These are phyloP conservation scores for Orthonychiurus folsomi DNA, from an alignment of 2,888 invertebrate genomes.

Conservation along the genomic window DNA sequence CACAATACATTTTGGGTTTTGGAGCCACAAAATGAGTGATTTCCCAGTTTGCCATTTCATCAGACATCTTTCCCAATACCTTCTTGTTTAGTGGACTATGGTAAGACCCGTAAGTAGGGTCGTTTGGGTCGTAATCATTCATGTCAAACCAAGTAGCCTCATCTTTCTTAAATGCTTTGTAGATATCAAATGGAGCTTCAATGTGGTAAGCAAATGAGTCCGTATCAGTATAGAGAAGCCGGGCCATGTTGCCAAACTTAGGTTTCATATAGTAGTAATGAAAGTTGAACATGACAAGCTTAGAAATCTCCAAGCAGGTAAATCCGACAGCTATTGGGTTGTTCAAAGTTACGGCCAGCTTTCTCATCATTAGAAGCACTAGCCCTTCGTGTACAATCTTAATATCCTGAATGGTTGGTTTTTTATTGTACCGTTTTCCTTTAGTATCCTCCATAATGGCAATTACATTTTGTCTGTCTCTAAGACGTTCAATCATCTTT, in stretches of 20 bases:
- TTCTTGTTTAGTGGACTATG: conserved; percentile 12
- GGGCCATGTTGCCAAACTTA: conserved; percentile 7
- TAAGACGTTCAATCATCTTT: conserved; percentile 42
- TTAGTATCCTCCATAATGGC: conserved; percentile 12
- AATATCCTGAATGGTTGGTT: conserved; percentile 17
- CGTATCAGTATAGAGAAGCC: conserved; percentile 16
- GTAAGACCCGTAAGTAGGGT: conserved; percentile 16
- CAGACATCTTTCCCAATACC: conserved; percentile 5
- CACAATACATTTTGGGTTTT: conserved; percentile 7
- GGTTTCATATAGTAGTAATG: conserved; percentile 24
- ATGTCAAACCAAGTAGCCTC: conserved; percentile 14
- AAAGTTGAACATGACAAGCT: conserved; percentile 31
- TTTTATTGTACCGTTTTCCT: not conserved
- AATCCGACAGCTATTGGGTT: conserved; percentile 18
- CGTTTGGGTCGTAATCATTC: conserved; percentile 10
- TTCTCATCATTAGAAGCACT: conserved; percentile 6
- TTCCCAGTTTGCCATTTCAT: not conserved
- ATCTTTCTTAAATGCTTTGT: conserved; percentile 11
- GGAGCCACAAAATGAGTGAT: conserved; percentile 6
- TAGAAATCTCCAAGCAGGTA: conserved; percentile 14
- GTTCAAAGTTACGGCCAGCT: conserved; percentile 6
- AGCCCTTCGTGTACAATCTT: not conserved
- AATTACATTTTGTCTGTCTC: conserved; percentile 15
- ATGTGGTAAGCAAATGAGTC: conserved; percentile 11
- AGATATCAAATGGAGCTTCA: conserved; percentile 13